phyloP scores from a whole-genome alignment of 2,888 invertebrate genomes.

The Pachycephus smyrnensis region DNA sequence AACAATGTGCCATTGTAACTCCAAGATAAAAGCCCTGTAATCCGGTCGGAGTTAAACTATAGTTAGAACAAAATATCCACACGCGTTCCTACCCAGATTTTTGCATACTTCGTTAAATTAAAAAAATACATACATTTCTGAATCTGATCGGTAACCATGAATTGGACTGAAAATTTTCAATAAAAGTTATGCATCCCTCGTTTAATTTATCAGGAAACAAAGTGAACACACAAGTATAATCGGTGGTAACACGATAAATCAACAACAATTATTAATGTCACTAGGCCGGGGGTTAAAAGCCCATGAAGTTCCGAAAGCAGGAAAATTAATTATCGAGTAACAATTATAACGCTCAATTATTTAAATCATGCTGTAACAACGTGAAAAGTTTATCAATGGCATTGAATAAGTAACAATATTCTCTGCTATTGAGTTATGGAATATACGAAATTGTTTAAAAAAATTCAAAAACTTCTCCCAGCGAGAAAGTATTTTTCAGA shows the following conservation, averaged over 20 bases:
- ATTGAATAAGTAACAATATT: not conserved
- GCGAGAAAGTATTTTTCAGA: not conserved
- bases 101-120: too few species aligned
- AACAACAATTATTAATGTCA: not conserved
- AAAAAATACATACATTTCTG: too few species aligned
- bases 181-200: not conserved
- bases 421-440: not conserved
- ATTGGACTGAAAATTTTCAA: too few species aligned
- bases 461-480: not conserved
- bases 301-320: not conserved
- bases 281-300: not conserved
- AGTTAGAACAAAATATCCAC: too few species aligned
- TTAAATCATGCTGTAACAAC: not conserved
- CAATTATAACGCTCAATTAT: not conserved
- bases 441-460: not conserved
- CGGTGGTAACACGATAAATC: not conserved
- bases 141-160: too few species aligned
- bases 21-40: too few species aligned
- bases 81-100: too few species aligned
- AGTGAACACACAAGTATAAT: not conserved
- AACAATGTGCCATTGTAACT: too few species aligned
- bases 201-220: not conserved
- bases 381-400: not conserved
- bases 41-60: too few species aligned
- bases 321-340: not conserved